phyloP scores from a whole-genome alignment of 2,797 vertebrate species.

The Anomalospiza imberbis region DNA sequence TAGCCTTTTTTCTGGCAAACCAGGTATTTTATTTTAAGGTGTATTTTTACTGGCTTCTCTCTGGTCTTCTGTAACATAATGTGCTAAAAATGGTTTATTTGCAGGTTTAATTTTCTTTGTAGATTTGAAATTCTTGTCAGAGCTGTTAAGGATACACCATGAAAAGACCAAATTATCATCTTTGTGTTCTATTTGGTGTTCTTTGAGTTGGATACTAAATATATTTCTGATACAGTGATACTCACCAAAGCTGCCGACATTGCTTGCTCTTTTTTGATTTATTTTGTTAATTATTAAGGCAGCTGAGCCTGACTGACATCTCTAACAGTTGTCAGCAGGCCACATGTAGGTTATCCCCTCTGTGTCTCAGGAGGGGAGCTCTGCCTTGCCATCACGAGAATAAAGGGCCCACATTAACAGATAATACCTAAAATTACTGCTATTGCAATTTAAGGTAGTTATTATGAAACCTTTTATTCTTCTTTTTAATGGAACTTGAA shows the following conservation, averaged over 20 bases:
- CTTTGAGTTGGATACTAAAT: background rate
- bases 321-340: background rate
- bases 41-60: background rate
- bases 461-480: background rate
- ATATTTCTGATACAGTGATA: background rate
- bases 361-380: background rate
- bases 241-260: background rate
- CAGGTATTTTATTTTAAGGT: slow-evolving; percentile 71
- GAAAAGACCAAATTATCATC: background rate
- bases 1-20: slow-evolving; percentile 74
- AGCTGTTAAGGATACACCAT: background rate
- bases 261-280: background rate
- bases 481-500: background rate
- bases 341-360: background rate
- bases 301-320: background rate
- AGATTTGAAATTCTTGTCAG: background rate
- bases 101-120: background rate
- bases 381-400: background rate
- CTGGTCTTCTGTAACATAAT: background rate
- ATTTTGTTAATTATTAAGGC: background rate
- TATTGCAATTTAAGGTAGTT: background rate
- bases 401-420: background rate
- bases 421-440: background rate
- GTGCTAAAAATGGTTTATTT: background rate
- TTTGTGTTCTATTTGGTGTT: background rate